Percentiles rank a stretch among this genome's conserved stretches.
phyloP scores from a whole-genome alignment of 2,888 invertebrate species.

The Dusona sp. region DNA sequence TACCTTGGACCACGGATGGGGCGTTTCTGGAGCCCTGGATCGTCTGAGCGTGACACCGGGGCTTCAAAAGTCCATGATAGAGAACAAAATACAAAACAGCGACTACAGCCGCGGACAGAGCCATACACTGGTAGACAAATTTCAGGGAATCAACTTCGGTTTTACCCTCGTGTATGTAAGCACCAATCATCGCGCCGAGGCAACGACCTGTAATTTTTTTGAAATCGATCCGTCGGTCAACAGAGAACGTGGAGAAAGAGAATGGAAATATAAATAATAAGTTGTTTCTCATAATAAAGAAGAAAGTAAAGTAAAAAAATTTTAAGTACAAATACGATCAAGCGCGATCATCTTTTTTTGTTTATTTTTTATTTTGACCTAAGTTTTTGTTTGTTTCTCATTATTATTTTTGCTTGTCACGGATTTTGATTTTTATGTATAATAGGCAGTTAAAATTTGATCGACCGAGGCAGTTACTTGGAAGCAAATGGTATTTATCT shows the following conservation, averaged over 20 bases:
- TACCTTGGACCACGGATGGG: conserved; percentile 89
- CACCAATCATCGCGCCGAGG: conserved; percentile 89
- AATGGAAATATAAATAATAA: neutral
- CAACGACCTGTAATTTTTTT: conserved; percentile 87
- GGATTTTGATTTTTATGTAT: no score
- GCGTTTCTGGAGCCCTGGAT: conserved; percentile 88
- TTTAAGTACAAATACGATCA: neutral
- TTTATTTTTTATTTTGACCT: no score
- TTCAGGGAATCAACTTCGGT: conserved; percentile 84
- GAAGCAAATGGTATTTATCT: neutral
- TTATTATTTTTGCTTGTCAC: no score
- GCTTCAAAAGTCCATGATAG: conserved; percentile 91
- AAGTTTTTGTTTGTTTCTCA: no score
- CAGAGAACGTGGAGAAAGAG: neutral
- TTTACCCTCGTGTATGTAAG: conserved; percentile 84
- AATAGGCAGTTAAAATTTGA: no score
- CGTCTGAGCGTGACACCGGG: conserved; percentile 88
- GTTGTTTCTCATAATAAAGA: neutral
- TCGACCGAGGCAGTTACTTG: no score
- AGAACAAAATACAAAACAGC: conserved; percentile 90
- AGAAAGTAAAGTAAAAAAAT: neutral
- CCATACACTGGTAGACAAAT: conserved; percentile 88
- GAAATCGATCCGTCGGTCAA: neutral
- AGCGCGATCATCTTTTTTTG: neutral
- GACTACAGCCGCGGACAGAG: conserved; percentile 88